Base-by-base conservation (phyloP, 1,140 invertebrate species). In the Brachionus rubens region DNA sequence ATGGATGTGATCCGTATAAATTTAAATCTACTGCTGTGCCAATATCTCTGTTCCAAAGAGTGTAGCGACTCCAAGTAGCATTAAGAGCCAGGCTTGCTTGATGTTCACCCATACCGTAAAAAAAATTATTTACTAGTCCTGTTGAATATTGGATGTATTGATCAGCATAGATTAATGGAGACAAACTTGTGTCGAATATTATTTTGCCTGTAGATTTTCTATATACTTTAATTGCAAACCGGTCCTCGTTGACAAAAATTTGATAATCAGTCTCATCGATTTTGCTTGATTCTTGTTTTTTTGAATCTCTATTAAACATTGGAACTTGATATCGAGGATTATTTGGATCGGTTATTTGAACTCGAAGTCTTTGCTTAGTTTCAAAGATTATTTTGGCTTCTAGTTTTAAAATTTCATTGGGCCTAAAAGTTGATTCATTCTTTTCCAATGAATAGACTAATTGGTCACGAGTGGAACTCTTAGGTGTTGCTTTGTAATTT, bases 1-100 rank as follows among this genome's bases (percentile, higher is more conserved):
- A 92, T 1, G 92, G 91, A 83, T 94, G 76, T 19, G 33, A 33
- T 7, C 50, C 67, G 14, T 75, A 56, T 6, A 4, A 7, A 30
- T n/a, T n/a, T n/a, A n/a, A n/a, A n/a, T n/a, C n/a, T n/a, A n/a
- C n/a, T n/a, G n/a, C n/a, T n/a, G n/a, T n/a, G n/a, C n/a, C n/a
- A n/a, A n/a, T n/a, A n/a, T 76, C 56, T 47, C 56, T 47, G n/a
- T 62, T 76, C 75, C 75, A 76, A 16, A 36, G 46, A 46, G 76
- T 79, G 80, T 81, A 5, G 14, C 26, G 28, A 10, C 62, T 67
- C 77, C 30, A 72, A 24, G 24, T 33, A 16, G 52, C 26, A 12
- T n/a, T 21, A 24, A 16, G 40, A 7, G 68, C 33, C 47, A 77
- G 78, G 43, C 67, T 67, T 28, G 77, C 76, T 28, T 54, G 52